These are phyloP conservation scores for Steinernema feltiae DNA, from an alignment of 1,140 invertebrate species.

Conservation along the genomic window DNA sequence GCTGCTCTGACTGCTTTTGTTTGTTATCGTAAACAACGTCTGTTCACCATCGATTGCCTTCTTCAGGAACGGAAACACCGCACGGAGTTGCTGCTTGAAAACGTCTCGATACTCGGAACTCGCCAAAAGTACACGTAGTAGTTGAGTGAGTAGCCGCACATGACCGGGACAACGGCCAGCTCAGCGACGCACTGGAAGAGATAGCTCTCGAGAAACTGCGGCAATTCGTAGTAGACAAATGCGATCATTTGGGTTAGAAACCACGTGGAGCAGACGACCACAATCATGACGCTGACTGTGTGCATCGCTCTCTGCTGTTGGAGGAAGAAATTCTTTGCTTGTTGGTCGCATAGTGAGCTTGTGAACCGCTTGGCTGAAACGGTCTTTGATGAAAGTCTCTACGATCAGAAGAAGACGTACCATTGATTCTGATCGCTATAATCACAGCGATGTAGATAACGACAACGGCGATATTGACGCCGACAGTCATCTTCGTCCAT, in stretches of 20 bases:
- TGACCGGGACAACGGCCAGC: background rate
- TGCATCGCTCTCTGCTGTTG: background rate
- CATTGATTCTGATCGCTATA: background rate
- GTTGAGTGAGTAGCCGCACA: background rate
- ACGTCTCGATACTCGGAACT: background rate
- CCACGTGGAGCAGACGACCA: background rate
- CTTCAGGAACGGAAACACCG: background rate
- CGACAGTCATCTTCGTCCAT: background rate
- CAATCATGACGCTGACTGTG: background rate
- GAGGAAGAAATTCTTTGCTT: background rate
- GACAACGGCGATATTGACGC: background rate
- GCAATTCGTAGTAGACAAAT: background rate
- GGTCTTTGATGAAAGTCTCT: background rate
- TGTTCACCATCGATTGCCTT: background rate
- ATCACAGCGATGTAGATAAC: background rate
- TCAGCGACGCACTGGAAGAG: background rate
- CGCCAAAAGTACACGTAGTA: background rate
- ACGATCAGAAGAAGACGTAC: background rate
- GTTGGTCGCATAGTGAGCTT: background rate
- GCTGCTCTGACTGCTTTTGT: no score
- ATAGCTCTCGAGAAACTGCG: background rate
- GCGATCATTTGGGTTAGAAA: background rate
- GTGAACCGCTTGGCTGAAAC: background rate
- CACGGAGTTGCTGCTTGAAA: background rate
- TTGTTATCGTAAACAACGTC: no score